These are phyloP conservation scores for Thamnaconus septentrionalis DNA, from an alignment of 2,113 vertebrate genomes.

Conservation along the genomic window DNA sequence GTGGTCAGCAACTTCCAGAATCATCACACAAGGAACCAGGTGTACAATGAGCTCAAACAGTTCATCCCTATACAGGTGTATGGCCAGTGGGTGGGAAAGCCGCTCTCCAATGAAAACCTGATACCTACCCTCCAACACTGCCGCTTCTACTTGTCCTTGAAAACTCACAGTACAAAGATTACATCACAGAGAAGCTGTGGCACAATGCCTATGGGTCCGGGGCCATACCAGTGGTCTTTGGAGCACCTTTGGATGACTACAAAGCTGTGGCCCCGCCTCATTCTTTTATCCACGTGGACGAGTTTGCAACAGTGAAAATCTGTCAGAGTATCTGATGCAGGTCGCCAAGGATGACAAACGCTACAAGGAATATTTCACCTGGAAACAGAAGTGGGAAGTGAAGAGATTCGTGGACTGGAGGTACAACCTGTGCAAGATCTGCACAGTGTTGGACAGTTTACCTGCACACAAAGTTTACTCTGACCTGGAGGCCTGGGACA, in stretches of 20 bases:
- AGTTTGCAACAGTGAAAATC: conserved; percentile 79
- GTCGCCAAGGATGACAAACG: conserved; percentile 69
- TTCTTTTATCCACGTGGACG: conserved; percentile 87
- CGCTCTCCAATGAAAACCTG: conserved; percentile 67
- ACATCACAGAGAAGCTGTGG: conserved; percentile 97
- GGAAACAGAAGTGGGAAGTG: conserved; percentile 75
- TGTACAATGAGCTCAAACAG: conserved; percentile 75
- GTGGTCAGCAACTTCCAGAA: conserved; percentile 86
- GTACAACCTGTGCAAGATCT: conserved; percentile 86
- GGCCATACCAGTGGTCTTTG: conserved; percentile 85
- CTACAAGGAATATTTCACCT: conserved; percentile 81
- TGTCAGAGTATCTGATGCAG: conserved; percentile 76
- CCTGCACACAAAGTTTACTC: conserved; percentile 70
- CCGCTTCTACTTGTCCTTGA: conserved; percentile 95
- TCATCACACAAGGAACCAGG: conserved; percentile 72
- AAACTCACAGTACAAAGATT: conserved; percentile 85
- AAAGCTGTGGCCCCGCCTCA: conserved; percentile 78
- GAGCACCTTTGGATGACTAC: conserved; percentile 79
- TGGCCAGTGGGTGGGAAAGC: conserved; percentile 64
- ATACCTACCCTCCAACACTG: conserved; percentile 81
- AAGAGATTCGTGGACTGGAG: conserved; percentile 82
- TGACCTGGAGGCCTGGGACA: conserved; percentile 78
- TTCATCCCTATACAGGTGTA: conserved; percentile 80
- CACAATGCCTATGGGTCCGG: conserved; percentile 80
- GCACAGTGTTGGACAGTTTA: conserved; percentile 67